Conservation (phyloP, 2,888 invertebrate genomes). For the Cataglyphis albicans region DNA sequence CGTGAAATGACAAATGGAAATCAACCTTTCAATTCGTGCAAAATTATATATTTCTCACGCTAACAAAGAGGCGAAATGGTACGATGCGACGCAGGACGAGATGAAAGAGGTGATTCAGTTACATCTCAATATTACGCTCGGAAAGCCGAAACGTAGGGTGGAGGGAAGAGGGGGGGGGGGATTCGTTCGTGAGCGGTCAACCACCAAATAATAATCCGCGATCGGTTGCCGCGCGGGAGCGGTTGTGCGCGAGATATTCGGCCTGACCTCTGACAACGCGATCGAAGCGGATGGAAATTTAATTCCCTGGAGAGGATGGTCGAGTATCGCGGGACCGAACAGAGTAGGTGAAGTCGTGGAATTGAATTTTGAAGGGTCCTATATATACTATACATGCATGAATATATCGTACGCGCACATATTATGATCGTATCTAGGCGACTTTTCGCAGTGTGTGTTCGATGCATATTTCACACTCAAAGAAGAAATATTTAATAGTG, state of each 20-base stretch:
- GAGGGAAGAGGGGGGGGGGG: background rate
- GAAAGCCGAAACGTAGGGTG: background rate
- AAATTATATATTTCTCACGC: slow-evolving; percentile 21
- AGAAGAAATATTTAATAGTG: background rate
- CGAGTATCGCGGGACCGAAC: slow-evolving; percentile 59
- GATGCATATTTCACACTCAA: slow-evolving; percentile 19
- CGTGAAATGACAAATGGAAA: slow-evolving; percentile 20
- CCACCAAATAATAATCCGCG: slow-evolving; percentile 58
- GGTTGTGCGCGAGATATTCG: slow-evolving; percentile 63
- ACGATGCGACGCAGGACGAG: background rate
- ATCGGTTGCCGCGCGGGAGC: slow-evolving; percentile 32
- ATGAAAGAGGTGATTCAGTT: slow-evolving; percentile 46
- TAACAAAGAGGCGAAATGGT: background rate
- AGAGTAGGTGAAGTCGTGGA: slow-evolving; percentile 58
- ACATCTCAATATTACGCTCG: slow-evolving; percentile 36
- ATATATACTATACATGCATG: slow-evolving; percentile 5
- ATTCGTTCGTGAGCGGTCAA: slow-evolving; percentile 55
- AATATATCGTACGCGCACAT: background rate
- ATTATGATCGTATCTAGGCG: background rate
- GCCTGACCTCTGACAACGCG: slow-evolving; percentile 59
- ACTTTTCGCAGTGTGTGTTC: slow-evolving; percentile 20
- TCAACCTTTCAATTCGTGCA: background rate
- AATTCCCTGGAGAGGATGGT: slow-evolving; percentile 66
- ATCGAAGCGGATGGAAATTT: slow-evolving; percentile 73
- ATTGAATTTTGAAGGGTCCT: slow-evolving; percentile 70